Conservation (phyloP, 2,113 vertebrate genomes). For the Catagonus wagneri region DNA sequence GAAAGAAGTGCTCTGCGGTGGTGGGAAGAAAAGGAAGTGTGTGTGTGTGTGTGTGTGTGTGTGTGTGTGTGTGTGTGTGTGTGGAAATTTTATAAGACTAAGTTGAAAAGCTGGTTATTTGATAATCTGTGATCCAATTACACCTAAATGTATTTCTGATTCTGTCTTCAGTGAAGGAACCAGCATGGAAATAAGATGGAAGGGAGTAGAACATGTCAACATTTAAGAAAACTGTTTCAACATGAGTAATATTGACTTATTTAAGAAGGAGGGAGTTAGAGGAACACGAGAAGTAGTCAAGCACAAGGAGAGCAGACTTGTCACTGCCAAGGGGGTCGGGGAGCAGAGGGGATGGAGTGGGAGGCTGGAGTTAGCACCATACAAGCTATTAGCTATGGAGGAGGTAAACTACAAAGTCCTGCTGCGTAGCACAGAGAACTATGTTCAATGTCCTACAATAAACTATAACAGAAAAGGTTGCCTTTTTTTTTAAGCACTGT, state of each 20-base stretch:
- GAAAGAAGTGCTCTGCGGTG: neutral
- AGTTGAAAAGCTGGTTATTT: conserved; percentile 59
- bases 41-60: neutral
- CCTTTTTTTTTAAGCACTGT: no score
- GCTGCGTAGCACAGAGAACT: no score
- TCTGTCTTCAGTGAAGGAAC: conserved; percentile 31
- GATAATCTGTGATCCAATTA: conserved; percentile 72
- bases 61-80: neutral
- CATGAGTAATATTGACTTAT: conserved; percentile 61
- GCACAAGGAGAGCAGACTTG: no score
- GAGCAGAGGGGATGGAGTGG: no score
- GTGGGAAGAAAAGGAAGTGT: neutral
- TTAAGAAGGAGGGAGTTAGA: conserved; percentile 54
- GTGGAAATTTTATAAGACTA: conserved; percentile 47
- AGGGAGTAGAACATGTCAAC: conserved; percentile 53
- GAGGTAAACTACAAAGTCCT: no score
- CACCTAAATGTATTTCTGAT: conserved; percentile 66
- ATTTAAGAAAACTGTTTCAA: conserved; percentile 70
- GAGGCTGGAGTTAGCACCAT: no score
- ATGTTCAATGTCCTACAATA: no score
- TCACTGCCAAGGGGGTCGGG: no score
- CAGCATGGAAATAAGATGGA: conserved; percentile 55
- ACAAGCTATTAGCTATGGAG: no score
- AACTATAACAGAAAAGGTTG: no score
- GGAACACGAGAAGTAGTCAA: conserved; percentile 5